phyloP scores from a whole-genome alignment of 2,113 vertebrate species.

The Mormoops blainvillei region DNA sequence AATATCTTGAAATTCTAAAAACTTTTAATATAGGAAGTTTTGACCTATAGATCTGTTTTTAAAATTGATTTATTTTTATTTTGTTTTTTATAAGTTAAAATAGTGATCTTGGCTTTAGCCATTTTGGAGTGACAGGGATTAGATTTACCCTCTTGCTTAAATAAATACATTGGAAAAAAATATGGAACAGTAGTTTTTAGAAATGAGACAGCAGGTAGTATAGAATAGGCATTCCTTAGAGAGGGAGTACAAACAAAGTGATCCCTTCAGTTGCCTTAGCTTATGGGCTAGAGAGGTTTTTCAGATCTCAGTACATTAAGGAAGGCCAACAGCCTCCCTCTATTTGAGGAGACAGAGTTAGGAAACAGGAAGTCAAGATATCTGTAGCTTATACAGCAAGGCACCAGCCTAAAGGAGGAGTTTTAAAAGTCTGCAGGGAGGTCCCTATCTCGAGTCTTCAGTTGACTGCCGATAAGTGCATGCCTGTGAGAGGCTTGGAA shows the following conservation, averaged over 20 bases:
- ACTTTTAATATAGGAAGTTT: background rate
- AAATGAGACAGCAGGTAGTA: background rate
- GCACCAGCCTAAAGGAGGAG: background rate
- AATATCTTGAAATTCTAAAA: background rate
- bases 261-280: background rate
- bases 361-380: background rate
- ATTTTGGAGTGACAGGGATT: no score
- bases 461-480: background rate
- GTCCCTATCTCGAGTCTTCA: background rate
- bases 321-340: background rate
- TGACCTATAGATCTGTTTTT: background rate
- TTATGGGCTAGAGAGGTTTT: background rate
- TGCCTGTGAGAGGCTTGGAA: background rate
- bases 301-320: background rate
- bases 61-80: background rate
- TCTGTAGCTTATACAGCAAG: background rate
- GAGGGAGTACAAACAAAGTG: background rate
- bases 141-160: background rate
- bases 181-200: background rate
- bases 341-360: background rate
- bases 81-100: background rate
- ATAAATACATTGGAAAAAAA: background rate
- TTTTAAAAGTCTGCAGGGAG: background rate
- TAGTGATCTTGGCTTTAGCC: no score
- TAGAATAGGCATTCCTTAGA: background rate